Conservation (phyloP, 92 coral and sea anemone species). For the Umimayanthus kanabou region DNA sequence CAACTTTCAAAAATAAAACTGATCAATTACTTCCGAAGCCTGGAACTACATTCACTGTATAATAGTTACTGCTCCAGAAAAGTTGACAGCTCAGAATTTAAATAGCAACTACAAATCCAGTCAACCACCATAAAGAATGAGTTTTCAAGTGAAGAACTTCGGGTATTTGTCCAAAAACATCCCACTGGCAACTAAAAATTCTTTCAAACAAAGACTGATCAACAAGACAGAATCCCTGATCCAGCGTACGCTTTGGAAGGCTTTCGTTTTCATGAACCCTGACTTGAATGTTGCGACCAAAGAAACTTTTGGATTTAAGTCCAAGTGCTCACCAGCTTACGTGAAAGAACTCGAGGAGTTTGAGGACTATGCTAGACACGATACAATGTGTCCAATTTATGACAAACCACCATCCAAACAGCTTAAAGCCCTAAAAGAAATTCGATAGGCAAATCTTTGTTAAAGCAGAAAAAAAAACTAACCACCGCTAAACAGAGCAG, state of each 20-base stretch:
- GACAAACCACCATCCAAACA: slow-evolving; percentile 26
- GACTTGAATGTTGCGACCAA: slow-evolving; percentile 16
- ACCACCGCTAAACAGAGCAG: neutral
- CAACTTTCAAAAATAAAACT: too few relatives aligned
- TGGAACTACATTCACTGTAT: too few relatives aligned
- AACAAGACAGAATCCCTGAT: slow-evolving; percentile 52
- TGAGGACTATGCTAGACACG: slow-evolving; percentile 51
- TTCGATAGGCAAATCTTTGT: neutral
- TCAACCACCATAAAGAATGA: too few relatives aligned
- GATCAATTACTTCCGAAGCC: too few relatives aligned
- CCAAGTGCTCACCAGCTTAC: slow-evolving; percentile 46
- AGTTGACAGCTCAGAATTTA: too few relatives aligned
- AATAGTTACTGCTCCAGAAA: too few relatives aligned
- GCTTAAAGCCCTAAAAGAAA: neutral
- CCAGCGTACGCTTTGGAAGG: slow-evolving; percentile 52
- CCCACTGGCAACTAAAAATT: slow-evolving; percentile 38
- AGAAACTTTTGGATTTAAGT: slow-evolving; percentile 47
- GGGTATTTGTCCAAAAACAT: slow-evolving; percentile 41
- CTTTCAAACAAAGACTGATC: slow-evolving; percentile 28
- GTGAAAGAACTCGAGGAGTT: slow-evolving; percentile 48
- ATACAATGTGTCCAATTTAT: slow-evolving; percentile 40
- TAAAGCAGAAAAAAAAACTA: neutral
- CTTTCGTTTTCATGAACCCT: slow-evolving; percentile 42
- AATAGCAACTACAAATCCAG: too few relatives aligned
- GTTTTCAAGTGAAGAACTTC: too few relatives aligned